Evolutionary conservation across 2,888 invertebrate genomes (phyloP).

Genomic region (Spisula subtruncata): DNA sequence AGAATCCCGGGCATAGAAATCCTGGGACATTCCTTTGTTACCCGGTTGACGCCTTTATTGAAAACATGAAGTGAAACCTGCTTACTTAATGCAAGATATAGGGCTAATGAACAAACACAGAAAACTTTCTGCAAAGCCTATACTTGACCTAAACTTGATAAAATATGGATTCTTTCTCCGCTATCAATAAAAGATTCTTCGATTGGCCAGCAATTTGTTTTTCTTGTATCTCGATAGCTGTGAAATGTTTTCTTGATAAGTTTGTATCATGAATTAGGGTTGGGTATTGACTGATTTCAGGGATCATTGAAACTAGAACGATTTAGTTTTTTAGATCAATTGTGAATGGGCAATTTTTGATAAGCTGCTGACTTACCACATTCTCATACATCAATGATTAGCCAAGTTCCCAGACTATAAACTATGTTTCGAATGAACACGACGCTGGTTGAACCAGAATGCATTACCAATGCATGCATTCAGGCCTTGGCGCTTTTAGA

Average conservation of each 20-base stretch:
- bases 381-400: no score
- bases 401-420: no score
- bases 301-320: no score
- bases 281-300: not conserved
- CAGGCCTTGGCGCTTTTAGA: no score
- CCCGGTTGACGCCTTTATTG: not conserved
- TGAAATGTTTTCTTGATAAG: not conserved
- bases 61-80: conserved; percentile 14
- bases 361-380: no score
- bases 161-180: not conserved
- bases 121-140: not conserved
- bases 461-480: no score
- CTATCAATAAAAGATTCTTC: not conserved
- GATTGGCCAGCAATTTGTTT: not conserved
- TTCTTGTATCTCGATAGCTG: not conserved
- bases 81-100: not conserved
- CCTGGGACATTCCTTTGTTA: not conserved
- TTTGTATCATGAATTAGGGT: not conserved
- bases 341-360: no score
- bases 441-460: no score
- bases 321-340: no score
- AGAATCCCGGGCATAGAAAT: not conserved
- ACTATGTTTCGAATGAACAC: no score
- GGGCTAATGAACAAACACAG: not conserved
- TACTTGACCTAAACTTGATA: conserved; percentile 15